Evolutionary conservation across 2,113 vertebrate species (phyloP).

Genomic region (Microtus pennsylvanicus): DNA sequence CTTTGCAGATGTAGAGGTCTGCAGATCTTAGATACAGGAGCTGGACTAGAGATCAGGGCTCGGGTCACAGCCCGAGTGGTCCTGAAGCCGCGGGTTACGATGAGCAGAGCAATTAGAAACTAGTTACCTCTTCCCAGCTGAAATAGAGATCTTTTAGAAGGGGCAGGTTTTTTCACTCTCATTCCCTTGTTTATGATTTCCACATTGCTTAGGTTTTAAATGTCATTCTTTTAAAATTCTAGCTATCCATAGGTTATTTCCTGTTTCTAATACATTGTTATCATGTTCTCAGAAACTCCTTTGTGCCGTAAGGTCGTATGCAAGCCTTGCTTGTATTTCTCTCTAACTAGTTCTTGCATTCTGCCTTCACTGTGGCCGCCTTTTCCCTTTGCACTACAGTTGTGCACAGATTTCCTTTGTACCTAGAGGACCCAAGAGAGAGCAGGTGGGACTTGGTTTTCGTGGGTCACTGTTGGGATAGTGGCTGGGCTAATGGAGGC

Average conservation of each 20-base stretch:
- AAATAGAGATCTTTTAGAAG: not conserved
- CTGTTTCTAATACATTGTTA: not conserved
- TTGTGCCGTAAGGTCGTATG: not conserved
- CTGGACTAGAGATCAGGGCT: not conserved
- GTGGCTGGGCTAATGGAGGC: not conserved
- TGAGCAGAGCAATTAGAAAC: not conserved
- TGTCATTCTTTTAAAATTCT: not conserved
- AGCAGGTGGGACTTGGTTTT: not conserved
- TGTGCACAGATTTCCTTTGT: constrained; percentile 16
- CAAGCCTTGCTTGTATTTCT: not conserved
- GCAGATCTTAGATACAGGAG: not conserved
- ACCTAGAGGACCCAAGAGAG: constrained; percentile 20
- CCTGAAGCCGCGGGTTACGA: not conserved
- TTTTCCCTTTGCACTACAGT: constrained; percentile 16
- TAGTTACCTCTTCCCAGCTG: not conserved
- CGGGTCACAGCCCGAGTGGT: not conserved
- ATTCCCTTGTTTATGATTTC: not conserved
- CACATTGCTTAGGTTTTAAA: not conserved
- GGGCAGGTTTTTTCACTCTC: not conserved
- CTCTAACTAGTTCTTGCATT: not conserved
- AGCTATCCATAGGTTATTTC: not conserved
- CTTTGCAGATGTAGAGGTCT: not conserved
- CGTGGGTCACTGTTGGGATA: not conserved
- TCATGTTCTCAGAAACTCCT: not conserved
- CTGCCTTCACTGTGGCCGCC: not conserved